Percentiles rank a stretch among this genome's conserved stretches.
These are phyloP conservation scores for Pristionchus japonicus DNA, from an alignment of 2,888 invertebrate genomes.

Conservation along the genomic window DNA sequence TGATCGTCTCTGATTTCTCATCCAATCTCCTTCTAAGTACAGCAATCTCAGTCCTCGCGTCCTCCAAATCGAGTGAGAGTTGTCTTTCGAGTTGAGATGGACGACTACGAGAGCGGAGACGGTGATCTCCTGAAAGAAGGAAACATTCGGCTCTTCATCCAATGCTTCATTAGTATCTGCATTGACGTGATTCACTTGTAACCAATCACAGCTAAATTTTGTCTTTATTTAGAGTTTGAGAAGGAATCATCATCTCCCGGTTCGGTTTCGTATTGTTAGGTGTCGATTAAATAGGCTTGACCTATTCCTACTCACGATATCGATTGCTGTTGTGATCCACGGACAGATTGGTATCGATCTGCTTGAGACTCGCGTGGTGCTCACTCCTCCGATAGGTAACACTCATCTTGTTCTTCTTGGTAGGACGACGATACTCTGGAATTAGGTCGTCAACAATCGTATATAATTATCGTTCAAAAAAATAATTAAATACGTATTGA, in stretches of 20 bases:
- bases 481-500: too few species aligned
- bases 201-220: too few species aligned
- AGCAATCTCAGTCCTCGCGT: slow-evolving; percentile 1
- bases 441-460: background rate
- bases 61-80: slow-evolving; percentile 41
- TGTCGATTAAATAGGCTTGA: too few species aligned
- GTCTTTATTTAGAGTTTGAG: too few species aligned
- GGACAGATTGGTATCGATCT: background rate
- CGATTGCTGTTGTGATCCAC: slow-evolving; percentile 42
- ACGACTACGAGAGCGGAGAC: background rate
- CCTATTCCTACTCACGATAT: slow-evolving; percentile 39
- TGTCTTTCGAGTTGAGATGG: background rate
- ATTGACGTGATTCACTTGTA: too few species aligned
- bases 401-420: slow-evolving; percentile 1
- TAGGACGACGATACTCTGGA: background rate
- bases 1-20: slow-evolving; percentile 36
- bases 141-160: too few species aligned
- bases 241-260: too few species aligned
- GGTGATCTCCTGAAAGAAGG: background rate
- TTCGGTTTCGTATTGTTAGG: too few species aligned
- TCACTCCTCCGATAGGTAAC: background rate
- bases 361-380: background rate
- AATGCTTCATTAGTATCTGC: too few species aligned
- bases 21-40: background rate
- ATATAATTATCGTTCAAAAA: too few species aligned